Evolutionary conservation across 2,113 vertebrate species (phyloP).

Genomic region (Oryzias curvinotus): DNA sequence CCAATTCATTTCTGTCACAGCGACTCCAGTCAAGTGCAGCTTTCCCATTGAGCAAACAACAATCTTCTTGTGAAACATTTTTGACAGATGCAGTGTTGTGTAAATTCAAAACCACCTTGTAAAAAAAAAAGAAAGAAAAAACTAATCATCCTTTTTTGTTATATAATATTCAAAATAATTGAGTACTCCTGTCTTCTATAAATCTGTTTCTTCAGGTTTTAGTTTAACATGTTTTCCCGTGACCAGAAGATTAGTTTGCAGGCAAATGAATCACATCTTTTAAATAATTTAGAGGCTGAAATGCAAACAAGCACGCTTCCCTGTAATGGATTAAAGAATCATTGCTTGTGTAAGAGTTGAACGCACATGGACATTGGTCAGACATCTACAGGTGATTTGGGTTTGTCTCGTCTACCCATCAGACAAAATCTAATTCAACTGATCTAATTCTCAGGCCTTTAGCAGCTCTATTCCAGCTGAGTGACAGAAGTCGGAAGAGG

Average conservation of each 20-base stretch:
- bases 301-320: neutral
- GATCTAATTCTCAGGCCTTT: slow-evolving; percentile 66
- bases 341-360: slow-evolving; percentile 9
- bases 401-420: slow-evolving; percentile 59
- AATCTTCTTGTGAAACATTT: slow-evolving; percentile 27
- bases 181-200: neutral
- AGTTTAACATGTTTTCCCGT: neutral
- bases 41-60: slow-evolving; percentile 38
- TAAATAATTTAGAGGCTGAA: neutral
- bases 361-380: slow-evolving; percentile 19
- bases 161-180: slow-evolving; percentile 10
- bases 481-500: slow-evolving; percentile 67
- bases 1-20: slow-evolving; percentile 52
- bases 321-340: slow-evolving; percentile 28
- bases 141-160: slow-evolving; percentile 5
- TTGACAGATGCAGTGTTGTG: slow-evolving; percentile 31
- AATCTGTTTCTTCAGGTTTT: neutral
- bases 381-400: slow-evolving; percentile 39
- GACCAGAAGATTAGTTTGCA: neutral
- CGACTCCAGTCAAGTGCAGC: slow-evolving; percentile 56
- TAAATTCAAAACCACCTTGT: slow-evolving; percentile 9
- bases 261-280: no score
- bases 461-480: slow-evolving; percentile 55
- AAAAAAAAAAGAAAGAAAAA: slow-evolving; percentile 15
- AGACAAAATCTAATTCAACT: slow-evolving; percentile 42